Base-by-base conservation (phyloP, 2,888 invertebrate genomes). In the Lycophotia porphyrea region DNA sequence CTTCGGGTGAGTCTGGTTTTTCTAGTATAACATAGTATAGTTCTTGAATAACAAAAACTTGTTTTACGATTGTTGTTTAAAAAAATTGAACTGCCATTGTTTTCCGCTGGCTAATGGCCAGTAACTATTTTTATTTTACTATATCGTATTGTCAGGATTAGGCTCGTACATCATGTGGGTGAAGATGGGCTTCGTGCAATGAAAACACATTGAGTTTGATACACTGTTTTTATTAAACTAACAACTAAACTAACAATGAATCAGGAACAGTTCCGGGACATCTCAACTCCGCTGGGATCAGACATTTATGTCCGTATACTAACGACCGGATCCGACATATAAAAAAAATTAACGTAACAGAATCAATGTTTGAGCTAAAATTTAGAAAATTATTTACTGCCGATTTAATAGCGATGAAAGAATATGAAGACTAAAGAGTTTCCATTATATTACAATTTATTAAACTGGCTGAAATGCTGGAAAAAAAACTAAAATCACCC, bases 1-100 rank as follows among this genome's bases (percentile, higher is more conserved):
- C 36, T 98, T 98, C 91, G 98, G 98, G 98, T 98, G 95, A 94
- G 96, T 84, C 36, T 1, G 3, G 7, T 1, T 0, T 36, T n/a
- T n/a, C n/a, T n/a, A n/a, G n/a, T n/a, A n/a, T n/a, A n/a, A n/a
- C n/a, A n/a, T n/a, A n/a, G n/a, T n/a, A n/a, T n/a, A n/a, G n/a
- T n/a, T n/a, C n/a, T n/a, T n/a, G n/a, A n/a, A n/a, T n/a, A n/a
- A 8, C 55, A 27, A 21, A 9, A 60, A 9, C 9, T 21, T 18
- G 11, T 21, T 60, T 60, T 34, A 7, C 9, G 5, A 31, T 11
- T 60, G 11, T 34, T 36, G n/a, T 63, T 61, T 61, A 27, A 60
- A 74, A 47, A 36, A 24, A 9, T 9, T 18, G 2, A 8, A 9
- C 8, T 4, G 34, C 39, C n/a, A 73, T 34, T 61, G 42, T 18